Percentiles rank a stretch among this genome's conserved stretches.
phyloP scores from a whole-genome alignment of 2,888 invertebrate genomes.

The Troglohyphantes excavatus region DNA sequence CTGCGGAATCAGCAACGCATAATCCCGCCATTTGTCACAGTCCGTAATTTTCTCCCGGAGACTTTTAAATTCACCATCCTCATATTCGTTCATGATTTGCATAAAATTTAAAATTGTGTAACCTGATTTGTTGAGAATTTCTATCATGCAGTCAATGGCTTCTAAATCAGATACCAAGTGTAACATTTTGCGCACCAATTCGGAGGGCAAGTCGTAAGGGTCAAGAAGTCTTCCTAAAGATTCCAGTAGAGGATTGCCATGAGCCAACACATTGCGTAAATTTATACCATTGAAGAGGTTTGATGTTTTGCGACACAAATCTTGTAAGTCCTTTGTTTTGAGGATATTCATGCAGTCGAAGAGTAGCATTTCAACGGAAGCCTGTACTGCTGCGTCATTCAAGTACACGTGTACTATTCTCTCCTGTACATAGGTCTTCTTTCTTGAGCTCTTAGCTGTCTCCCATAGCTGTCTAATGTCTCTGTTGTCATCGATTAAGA shows the following conservation, averaged over 20 bases:
- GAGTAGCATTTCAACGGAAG: constrained; percentile 35
- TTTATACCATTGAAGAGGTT: constrained; percentile 55
- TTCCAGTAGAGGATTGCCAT: constrained; percentile 63
- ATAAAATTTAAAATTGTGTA: not conserved
- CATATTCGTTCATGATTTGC: constrained; percentile 29
- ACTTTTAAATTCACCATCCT: not conserved
- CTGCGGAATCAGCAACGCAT: constrained; percentile 32
- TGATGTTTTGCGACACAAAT: constrained; percentile 24
- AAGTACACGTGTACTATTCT: constrained; percentile 32
- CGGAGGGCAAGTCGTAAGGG: constrained; percentile 51
- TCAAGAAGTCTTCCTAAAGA: constrained; percentile 39
- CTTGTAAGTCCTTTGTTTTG: not conserved
- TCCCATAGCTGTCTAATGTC: constrained; percentile 23
- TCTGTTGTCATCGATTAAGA: constrained; percentile 40
- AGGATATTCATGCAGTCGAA: constrained; percentile 66
- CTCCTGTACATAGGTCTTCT: constrained; percentile 13
- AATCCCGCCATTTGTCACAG: constrained; percentile 7
- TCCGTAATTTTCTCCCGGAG: constrained; percentile 16
- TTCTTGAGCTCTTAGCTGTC: constrained; percentile 3
- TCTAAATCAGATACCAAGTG: constrained; percentile 12
- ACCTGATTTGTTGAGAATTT: constrained; percentile 1
- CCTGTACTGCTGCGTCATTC: constrained; percentile 23
- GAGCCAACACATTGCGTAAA: constrained; percentile 49
- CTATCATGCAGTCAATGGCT: constrained; percentile 2
- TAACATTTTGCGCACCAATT: constrained; percentile 24